phyloP scores from a whole-genome alignment of 2,888 invertebrate species.

The Deilephila porcellus region DNA sequence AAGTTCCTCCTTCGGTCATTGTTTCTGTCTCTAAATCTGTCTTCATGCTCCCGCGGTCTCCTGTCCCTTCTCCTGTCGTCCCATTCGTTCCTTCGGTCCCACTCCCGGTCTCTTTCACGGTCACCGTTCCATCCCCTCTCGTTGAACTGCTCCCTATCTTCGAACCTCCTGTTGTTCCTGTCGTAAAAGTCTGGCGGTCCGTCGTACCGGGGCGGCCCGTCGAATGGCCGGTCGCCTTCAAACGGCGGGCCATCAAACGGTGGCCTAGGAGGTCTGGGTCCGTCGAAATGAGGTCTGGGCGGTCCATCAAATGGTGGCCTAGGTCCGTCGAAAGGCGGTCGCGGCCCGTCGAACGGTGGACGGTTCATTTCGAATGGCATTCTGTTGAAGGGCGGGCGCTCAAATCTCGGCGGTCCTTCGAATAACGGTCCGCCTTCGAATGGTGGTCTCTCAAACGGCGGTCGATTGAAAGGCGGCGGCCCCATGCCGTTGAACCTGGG shows the following conservation, averaged over 20 bases:
- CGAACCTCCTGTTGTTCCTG: slow-evolving; percentile 70
- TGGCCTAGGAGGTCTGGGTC: slow-evolving; percentile 52
- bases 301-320: slow-evolving; percentile 61
- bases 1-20: slow-evolving; percentile 40
- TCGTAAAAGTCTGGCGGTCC: slow-evolving; percentile 69
- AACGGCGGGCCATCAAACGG: slow-evolving; percentile 54
- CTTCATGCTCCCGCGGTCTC: slow-evolving; percentile 45
- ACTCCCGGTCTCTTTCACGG: slow-evolving; percentile 58
- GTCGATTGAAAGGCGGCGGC: slow-evolving; percentile 55
- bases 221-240: slow-evolving; percentile 48
- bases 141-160: slow-evolving; percentile 70
- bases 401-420: slow-evolving; percentile 58
- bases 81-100: slow-evolving; percentile 65
- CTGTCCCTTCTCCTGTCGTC: slow-evolving; percentile 65
- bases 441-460: slow-evolving; percentile 64
- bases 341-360: slow-evolving; percentile 56
- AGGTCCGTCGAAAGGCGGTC: slow-evolving; percentile 63
- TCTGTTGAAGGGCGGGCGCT: slow-evolving; percentile 60
- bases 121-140: slow-evolving; percentile 73
- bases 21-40: slow-evolving; percentile 37
- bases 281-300: slow-evolving; percentile 59
- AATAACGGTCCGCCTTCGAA: slow-evolving; percentile 61
- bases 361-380: slow-evolving; percentile 62
- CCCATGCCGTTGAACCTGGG: slow-evolving; percentile 79
- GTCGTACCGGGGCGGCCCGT: slow-evolving; percentile 49